These are phyloP conservation scores for Epistrophella euchroma DNA, from an alignment of 2,888 invertebrate genomes.

Conservation along the genomic window DNA sequence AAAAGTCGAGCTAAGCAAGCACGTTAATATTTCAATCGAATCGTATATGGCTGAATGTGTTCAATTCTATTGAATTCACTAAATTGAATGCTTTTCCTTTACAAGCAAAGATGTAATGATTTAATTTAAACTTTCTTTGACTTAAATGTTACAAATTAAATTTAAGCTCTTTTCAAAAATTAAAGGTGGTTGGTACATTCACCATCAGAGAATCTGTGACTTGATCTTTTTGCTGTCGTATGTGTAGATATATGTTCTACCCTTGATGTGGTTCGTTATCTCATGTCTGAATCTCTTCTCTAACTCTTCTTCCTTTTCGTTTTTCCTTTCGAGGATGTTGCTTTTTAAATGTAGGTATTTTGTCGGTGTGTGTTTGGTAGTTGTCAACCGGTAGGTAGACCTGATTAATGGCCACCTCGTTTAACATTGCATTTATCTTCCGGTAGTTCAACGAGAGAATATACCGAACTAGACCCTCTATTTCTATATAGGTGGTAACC, in stretches of 20 bases:
- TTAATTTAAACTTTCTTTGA: not conserved
- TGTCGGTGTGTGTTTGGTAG: conserved; percentile 22
- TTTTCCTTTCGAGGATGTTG: conserved; percentile 7
- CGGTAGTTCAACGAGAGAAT: conserved; percentile 24
- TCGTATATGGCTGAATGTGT: too few species aligned
- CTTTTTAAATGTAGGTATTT: conserved; percentile 16
- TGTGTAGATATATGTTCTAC: not conserved
- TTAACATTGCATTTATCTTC: conserved; percentile 67
- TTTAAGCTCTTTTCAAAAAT: not conserved
- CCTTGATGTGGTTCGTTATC: conserved; percentile 62
- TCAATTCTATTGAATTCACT: too few species aligned
- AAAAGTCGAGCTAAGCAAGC: too few species aligned
- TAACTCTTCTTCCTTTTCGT: not conserved
- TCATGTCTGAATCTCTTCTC: conserved; percentile 58
- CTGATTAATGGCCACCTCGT: conserved; percentile 71
- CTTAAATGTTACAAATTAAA: conserved; percentile 2
- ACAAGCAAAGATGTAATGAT: not conserved
- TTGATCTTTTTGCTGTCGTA: not conserved
- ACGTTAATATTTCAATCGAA: too few species aligned
- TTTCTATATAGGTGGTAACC: conserved; percentile 29
- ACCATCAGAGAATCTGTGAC: conserved; percentile 28
- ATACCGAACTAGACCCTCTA: conserved; percentile 8
- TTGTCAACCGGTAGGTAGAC: conserved; percentile 63
- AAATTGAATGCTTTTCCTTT: not conserved
- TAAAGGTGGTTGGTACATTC: not conserved